Evolutionary conservation across 2,888 invertebrate genomes (phyloP).

Genomic region (Apodemia zela): DNA sequence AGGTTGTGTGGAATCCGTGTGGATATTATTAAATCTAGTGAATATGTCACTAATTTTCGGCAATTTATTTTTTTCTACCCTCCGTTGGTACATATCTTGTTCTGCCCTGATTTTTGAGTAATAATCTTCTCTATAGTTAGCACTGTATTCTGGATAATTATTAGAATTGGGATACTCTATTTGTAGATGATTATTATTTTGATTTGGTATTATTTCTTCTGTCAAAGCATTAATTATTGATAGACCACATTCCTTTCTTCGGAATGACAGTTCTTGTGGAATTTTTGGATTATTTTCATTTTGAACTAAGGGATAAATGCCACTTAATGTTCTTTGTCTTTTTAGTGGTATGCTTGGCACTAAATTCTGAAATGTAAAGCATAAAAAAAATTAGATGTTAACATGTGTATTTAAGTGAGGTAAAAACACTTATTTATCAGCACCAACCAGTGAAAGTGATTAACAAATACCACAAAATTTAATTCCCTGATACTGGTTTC

Average conservation of each 20-base stretch:
- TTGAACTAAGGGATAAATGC: constrained; percentile 46
- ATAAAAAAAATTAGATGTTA: not conserved
- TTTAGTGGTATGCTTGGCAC: constrained; percentile 30
- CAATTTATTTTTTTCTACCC: constrained; percentile 32
- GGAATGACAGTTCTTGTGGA: constrained; percentile 40
- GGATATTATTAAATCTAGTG: constrained; percentile 40
- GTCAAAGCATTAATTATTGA: constrained; percentile 49
- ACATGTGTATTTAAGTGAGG: too few relatives aligned
- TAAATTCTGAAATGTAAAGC: constrained; percentile 23
- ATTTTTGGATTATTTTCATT: constrained; percentile 30
- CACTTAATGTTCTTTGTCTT: constrained; percentile 46
- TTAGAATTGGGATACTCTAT: constrained; percentile 15
- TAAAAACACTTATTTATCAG: too few relatives aligned
- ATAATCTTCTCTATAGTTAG: constrained; percentile 25
- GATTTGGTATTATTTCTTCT: constrained; percentile 19
- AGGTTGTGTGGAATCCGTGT: constrained; percentile 41
- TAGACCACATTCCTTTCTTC: constrained; percentile 47
- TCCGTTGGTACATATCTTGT: constrained; percentile 24
- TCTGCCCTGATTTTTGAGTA: constrained; percentile 49
- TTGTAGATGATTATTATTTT: constrained; percentile 27
- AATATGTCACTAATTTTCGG: constrained; percentile 55
- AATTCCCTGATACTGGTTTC: too few relatives aligned
- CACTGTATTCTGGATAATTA: constrained; percentile 15
- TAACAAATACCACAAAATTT: too few relatives aligned
- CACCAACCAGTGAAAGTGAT: too few relatives aligned